Evolutionary conservation across 2,888 invertebrate genomes (phyloP).

Genomic region (Nephrotoma appendiculata): DNA sequence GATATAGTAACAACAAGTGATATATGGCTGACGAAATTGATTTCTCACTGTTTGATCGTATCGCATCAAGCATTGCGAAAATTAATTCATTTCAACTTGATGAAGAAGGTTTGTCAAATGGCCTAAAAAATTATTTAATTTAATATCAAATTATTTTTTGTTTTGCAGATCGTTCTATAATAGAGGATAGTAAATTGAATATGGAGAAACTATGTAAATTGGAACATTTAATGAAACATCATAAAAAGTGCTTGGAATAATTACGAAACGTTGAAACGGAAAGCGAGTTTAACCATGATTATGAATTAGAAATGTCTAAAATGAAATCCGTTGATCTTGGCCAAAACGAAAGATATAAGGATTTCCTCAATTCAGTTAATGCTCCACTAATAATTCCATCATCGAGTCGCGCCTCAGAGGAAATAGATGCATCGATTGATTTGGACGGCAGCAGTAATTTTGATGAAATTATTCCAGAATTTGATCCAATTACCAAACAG

Average conservation of each 20-base stretch:
- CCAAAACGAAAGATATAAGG: background rate
- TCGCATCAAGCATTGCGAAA: background rate
- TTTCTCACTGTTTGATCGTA: background rate
- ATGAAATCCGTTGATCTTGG: background rate
- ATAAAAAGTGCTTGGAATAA: background rate
- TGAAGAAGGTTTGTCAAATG: background rate
- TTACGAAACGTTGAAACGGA: background rate
- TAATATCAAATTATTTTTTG: background rate
- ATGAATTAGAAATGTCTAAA: background rate
- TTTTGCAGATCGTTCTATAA: background rate
- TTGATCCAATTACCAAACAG: conserved; percentile 38
- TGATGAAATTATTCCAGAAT: conserved; percentile 20
- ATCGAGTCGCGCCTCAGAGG: background rate
- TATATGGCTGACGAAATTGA: background rate
- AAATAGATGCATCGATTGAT: background rate
- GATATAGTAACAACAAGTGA: background rate
- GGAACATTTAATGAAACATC: background rate
- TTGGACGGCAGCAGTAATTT: background rate
- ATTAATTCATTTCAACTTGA: background rate
- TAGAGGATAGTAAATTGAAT: background rate
- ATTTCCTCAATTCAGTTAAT: background rate
- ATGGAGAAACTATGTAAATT: background rate
- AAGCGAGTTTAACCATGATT: background rate
- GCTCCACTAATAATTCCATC: background rate
- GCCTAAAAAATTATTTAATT: no score